These are phyloP conservation scores for Bombyx huttoni DNA, from an alignment of 2,888 invertebrate species.

Conservation along the genomic window DNA sequence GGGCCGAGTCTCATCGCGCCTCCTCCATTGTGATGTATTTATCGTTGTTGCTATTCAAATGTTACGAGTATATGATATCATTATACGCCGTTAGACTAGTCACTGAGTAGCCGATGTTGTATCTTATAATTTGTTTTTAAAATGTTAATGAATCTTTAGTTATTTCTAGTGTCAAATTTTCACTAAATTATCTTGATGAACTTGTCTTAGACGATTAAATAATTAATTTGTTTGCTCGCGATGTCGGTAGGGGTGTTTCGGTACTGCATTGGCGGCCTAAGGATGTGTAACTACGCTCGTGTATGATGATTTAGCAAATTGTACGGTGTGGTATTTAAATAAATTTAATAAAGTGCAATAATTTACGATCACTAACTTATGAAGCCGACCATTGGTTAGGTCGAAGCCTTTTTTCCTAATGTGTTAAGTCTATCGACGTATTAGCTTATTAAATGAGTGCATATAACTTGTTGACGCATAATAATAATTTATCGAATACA, in stretches of 20 bases:
- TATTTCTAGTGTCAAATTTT: conserved; percentile 58
- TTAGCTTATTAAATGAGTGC: conserved; percentile 42
- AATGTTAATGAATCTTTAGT: conserved; percentile 66
- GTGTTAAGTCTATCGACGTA: conserved; percentile 31
- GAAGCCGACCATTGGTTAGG: conserved; percentile 33
- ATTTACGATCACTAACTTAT: conserved; percentile 44
- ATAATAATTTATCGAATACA: conserved; percentile 40
- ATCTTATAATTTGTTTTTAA: conserved; percentile 55
- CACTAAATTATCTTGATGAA: conserved; percentile 50
- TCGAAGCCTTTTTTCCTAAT: conserved; percentile 47
- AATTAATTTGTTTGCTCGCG: conserved; percentile 55
- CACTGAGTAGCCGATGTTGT: conserved; percentile 67
- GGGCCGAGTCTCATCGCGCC: conserved; percentile 20
- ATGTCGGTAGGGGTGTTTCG: conserved; percentile 22
- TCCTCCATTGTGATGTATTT: conserved; percentile 34
- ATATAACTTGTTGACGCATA: conserved; percentile 64
- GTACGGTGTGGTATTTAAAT: conserved; percentile 29
- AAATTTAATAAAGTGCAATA: conserved; percentile 52
- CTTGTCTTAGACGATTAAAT: conserved; percentile 47
- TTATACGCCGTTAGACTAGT: conserved; percentile 66
- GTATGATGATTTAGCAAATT: conserved; percentile 18
- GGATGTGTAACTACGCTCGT: not conserved
- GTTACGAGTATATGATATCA: conserved; percentile 41
- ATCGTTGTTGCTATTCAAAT: conserved; percentile 56
- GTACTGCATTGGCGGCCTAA: conserved; percentile 7